Evolutionary conservation across 30 jellyfish, hydroid and myxozoan species (phyloP), one percentile per base, ranked within the genome.

Genomic region (Aurelia coerulea): DNA sequence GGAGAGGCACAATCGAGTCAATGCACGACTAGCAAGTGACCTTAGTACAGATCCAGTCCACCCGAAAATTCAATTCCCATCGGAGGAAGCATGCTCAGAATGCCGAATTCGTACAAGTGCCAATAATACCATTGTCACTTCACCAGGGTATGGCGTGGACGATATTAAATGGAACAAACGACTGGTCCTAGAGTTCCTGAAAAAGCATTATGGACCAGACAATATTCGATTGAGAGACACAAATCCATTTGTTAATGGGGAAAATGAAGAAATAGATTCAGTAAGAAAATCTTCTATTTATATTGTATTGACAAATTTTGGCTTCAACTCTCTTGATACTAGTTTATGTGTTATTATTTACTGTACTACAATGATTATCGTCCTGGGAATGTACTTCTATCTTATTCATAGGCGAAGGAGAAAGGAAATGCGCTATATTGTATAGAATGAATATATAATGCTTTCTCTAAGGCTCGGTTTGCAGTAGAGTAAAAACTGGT

Each of bases 11-110:
- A 95, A 95, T 69, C 79, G 87, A 50, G 99, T 95, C n/a, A 95
- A 95, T 62, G 96, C 98, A 17, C 72, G 99, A 59, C 73, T 95
- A 51, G 87, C 92, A 12, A 85, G 80, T 33, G 98, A 89, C 84
- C 85, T 79, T 62, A 84, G 97, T 34, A 62, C 99, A 15, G 99
- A 95, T 62, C 99, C 99, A 13, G 62, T 69, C 31, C 80, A 70
- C 79, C 98, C 98, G 15, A 95, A 95, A 67, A 86, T 92, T 34
- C 99, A 95, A 65, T 95, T 95, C 83, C 99, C 99, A 23, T 92
- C 97, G 17, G 84, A 50, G 56, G 83, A 73, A 39, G 56, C 71
- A 37, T 95, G 99, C 77, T 41, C 37, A 31, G 97, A 90, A 54
- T 95, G 99, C 85, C 96, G 97, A n/a, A n/a, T 60, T 6, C 85